Evolutionary conservation across 1,140 invertebrate species (phyloP).

Genomic region (Araneus ventricosus): DNA sequence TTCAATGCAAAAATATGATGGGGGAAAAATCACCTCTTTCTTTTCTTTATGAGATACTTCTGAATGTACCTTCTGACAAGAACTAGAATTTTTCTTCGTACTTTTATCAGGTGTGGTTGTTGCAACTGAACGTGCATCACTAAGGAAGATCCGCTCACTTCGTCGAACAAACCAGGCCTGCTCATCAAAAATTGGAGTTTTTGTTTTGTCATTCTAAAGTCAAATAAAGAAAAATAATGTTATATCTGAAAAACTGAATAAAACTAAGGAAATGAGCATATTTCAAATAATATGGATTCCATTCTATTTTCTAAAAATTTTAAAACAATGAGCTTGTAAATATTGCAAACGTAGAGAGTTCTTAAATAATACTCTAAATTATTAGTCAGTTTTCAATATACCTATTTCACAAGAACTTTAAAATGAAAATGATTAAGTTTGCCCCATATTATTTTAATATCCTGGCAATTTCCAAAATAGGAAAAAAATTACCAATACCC

Average conservation of each 20-base stretch:
- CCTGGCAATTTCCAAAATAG: too few relatives aligned
- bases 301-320: too few relatives aligned
- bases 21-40: conserved; percentile 57
- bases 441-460: too few relatives aligned
- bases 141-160: conserved; percentile 81
- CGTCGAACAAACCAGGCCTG: conserved; percentile 80
- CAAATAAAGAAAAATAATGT: not conserved
- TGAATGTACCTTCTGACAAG: conserved; percentile 6
- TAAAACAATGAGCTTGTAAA: too few relatives aligned
- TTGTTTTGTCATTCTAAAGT: conserved; percentile 83
- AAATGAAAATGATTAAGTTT: too few relatives aligned
- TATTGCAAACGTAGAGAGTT: too few relatives aligned
- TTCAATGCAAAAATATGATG: not conserved
- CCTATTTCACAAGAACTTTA: too few relatives aligned
- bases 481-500: too few relatives aligned
- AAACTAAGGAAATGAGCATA: too few relatives aligned
- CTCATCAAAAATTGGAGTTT: conserved; percentile 78
- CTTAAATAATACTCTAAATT: too few relatives aligned
- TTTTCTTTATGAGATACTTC: conserved; percentile 60
- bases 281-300: too few relatives aligned
- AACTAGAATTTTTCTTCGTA: conserved; percentile 43
- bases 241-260: not conserved
- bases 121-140: conserved; percentile 79
- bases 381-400: too few relatives aligned
- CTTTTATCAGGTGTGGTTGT: conserved; percentile 51